Evolutionary conservation across 2,888 invertebrate species (phyloP).

Genomic region (Philonicus albiceps): DNA sequence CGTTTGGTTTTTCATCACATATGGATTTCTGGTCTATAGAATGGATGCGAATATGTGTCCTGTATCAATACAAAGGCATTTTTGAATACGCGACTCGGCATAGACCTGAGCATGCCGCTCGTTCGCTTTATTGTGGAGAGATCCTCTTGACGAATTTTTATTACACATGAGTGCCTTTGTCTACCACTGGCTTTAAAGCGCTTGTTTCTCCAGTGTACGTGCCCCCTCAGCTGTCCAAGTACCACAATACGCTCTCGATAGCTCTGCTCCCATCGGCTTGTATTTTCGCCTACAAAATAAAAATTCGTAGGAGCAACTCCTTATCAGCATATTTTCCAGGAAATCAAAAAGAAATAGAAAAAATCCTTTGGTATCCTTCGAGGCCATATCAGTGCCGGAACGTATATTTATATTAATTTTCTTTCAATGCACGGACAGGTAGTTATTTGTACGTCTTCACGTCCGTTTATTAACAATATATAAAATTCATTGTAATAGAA

Average conservation of each 20-base stretch:
- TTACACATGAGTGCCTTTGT: constrained; percentile 34
- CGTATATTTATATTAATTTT: background rate
- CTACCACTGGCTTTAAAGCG: constrained; percentile 7
- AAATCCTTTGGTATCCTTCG: background rate
- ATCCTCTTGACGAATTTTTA: constrained; percentile 31
- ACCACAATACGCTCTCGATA: background rate
- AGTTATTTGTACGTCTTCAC: background rate
- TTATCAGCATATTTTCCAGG: background rate
- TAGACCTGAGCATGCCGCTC: constrained; percentile 1
- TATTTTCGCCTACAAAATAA: background rate
- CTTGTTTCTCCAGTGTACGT: background rate
- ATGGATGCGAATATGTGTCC: constrained; percentile 18
- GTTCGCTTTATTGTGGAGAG: constrained; percentile 8
- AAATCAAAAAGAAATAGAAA: background rate
- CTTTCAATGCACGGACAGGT: background rate
- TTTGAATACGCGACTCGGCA: constrained; percentile 29
- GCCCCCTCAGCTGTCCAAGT: background rate
- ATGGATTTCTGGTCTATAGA: constrained; percentile 34
- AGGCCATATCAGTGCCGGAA: background rate
- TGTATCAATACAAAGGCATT: constrained; percentile 25
- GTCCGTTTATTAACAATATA: background rate
- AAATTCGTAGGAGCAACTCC: background rate
- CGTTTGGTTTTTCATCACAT: constrained; percentile 40
- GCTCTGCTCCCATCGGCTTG: background rate
- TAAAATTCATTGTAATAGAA: background rate